A percentile compares a stretch with the other conserved stretches of the same genome.
Evolutionary conservation across 1,140 invertebrate genomes (phyloP).

Genomic region (Helicoverpa armigera): DNA sequence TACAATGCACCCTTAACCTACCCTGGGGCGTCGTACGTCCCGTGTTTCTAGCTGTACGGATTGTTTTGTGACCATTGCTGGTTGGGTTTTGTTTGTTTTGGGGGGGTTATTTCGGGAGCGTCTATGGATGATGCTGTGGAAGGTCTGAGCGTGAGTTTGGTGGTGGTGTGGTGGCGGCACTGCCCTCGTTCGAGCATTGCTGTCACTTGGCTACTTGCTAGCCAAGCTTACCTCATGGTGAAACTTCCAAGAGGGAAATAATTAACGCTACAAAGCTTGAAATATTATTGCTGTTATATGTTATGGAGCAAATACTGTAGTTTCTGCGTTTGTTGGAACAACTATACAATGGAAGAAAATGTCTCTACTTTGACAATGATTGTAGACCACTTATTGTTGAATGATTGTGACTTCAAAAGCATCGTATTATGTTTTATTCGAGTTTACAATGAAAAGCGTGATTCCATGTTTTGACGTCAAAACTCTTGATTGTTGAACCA

Average conservation of each 20-base stretch:
- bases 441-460: conserved; percentile 27
- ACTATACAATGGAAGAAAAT: background rate
- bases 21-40: conserved; percentile 66
- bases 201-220: conserved; percentile 76
- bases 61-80: conserved; percentile 62
- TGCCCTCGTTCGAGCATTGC: conserved; percentile 77
- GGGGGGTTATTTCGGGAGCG: background rate
- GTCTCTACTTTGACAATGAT: background rate
- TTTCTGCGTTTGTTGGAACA: background rate
- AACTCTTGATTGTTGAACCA: conserved; percentile 6
- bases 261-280: conserved; percentile 50
- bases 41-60: conserved; percentile 42
- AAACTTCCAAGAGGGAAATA: conserved; percentile 62
- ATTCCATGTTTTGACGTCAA: conserved; percentile 10
- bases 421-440: background rate
- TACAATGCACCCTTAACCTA: conserved; percentile 85
- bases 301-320: conserved; percentile 18
- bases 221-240: conserved; percentile 66
- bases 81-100: conserved; percentile 5
- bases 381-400: background rate
- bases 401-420: background rate
- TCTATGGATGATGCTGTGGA: conserved; percentile 53
- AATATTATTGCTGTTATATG: conserved; percentile 41
- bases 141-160: conserved; percentile 1
- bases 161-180: conserved; percentile 51